These are phyloP conservation scores for Oedothorax gibbosus DNA, from an alignment of 1,140 invertebrate genomes.

Conservation along the genomic window DNA sequence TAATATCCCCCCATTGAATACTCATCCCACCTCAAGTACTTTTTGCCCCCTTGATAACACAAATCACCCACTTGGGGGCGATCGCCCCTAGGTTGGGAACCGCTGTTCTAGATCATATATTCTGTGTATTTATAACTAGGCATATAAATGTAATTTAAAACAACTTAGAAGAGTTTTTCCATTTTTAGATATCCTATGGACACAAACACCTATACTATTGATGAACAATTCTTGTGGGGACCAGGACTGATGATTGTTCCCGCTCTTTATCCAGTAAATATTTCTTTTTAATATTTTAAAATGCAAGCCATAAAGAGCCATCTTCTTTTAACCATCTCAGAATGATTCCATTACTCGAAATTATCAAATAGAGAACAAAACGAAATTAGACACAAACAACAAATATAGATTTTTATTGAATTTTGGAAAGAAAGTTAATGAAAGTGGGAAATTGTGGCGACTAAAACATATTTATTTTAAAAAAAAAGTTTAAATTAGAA, in stretches of 20 bases:
- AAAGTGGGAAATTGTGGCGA: too few species aligned
- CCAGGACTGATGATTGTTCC: constrained; percentile 68
- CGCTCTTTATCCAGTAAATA: constrained; percentile 64
- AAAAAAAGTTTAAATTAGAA: too few species aligned
- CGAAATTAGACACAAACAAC: neutral
- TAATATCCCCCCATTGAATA: too few species aligned
- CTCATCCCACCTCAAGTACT: too few species aligned
- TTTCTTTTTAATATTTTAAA: neutral
- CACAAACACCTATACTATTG: constrained; percentile 77
- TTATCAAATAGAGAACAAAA: neutral
- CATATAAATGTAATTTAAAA: neutral
- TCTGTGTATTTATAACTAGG: too few species aligned
- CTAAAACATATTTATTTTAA: too few species aligned
- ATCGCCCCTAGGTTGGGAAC: too few species aligned
- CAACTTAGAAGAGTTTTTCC: neutral
- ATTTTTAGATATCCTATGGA: constrained; percentile 74
- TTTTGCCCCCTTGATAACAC: too few species aligned
- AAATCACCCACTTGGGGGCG: too few species aligned
- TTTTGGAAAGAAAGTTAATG: too few species aligned
- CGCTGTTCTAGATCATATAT: neutral
- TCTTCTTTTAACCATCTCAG: too few species aligned
- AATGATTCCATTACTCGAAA: too few species aligned
- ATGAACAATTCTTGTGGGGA: constrained; percentile 75
- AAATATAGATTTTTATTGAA: neutral
- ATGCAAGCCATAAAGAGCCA: neutral